Evolutionary conservation across 2,797 vertebrate species (phyloP).

Genomic region (Poeciliopsis turneri): DNA sequence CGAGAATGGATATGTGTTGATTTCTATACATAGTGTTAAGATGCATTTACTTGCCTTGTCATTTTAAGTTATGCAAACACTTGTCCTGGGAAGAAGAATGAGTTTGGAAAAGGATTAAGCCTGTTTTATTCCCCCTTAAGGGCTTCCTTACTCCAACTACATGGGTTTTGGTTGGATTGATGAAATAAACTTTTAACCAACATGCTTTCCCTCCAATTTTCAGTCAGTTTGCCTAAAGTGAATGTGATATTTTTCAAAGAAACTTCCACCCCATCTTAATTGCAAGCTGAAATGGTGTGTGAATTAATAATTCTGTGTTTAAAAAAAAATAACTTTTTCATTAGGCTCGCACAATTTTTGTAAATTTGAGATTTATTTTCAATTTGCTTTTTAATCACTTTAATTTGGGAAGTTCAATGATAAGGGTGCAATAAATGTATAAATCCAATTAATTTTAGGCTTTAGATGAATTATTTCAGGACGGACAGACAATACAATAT

Average conservation of each 20-base stretch:
- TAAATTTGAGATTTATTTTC: neutral
- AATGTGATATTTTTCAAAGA: slow-evolving; percentile 42
- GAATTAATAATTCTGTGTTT: neutral
- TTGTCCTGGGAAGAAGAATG: slow-evolving; percentile 58
- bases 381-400: neutral
- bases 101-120: slow-evolving; percentile 57
- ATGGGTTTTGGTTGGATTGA: slow-evolving; percentile 74
- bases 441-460: neutral
- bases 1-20: slow-evolving; percentile 35
- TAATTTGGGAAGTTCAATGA: neutral
- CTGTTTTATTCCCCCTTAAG: slow-evolving; percentile 64
- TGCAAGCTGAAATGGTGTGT: neutral
- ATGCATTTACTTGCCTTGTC: slow-evolving; percentile 37
- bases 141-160: slow-evolving; percentile 68
- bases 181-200: slow-evolving; percentile 68
- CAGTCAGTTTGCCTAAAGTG: slow-evolving; percentile 57
- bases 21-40: slow-evolving; percentile 39
- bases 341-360: neutral
- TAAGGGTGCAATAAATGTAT: neutral
- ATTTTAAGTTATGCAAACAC: slow-evolving; percentile 62
- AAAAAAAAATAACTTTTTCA: neutral
- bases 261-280: slow-evolving; percentile 22
- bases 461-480: neutral
- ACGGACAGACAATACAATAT: neutral
- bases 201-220: slow-evolving; percentile 51